These are phyloP conservation scores for Drosophila chauvacae DNA, from an alignment of 1,140 invertebrate species.

Conservation along the genomic window DNA sequence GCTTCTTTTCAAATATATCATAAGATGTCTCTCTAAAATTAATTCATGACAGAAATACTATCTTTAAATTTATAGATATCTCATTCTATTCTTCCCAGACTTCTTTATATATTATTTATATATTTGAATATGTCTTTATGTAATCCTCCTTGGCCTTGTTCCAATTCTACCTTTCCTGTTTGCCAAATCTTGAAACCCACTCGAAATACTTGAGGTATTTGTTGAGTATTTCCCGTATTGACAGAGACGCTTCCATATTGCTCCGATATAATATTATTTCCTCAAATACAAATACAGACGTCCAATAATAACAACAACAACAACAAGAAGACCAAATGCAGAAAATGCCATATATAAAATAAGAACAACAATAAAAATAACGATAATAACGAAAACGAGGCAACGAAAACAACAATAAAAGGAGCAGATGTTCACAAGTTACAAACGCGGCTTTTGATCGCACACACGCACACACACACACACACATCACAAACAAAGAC, in stretches of 20 bases:
- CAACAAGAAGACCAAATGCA: slow-evolving; percentile 36
- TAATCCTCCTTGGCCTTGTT: slow-evolving; percentile 14
- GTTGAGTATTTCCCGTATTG: slow-evolving; percentile 25
- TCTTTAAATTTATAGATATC: not conserved
- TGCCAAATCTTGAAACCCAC: slow-evolving; percentile 24
- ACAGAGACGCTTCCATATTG: slow-evolving; percentile 55
- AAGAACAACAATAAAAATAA: slow-evolving; percentile 77
- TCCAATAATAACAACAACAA: slow-evolving; percentile 17
- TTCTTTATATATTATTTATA: not conserved
- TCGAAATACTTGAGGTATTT: slow-evolving; percentile 9
- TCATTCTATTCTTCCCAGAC: no score
- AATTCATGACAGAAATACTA: no score
- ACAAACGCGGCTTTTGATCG: slow-evolving; percentile 68
- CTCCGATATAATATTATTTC: slow-evolving; percentile 35
- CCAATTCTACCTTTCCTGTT: slow-evolving; percentile 2
- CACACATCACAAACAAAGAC: slow-evolving; percentile 19
- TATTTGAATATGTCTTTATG: no score
- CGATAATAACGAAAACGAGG: slow-evolving; percentile 77
- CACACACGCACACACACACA: slow-evolving; percentile 40
- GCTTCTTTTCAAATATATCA: no score
- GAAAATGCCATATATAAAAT: slow-evolving; percentile 52
- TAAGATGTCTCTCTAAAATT: no score
- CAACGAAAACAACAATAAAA: slow-evolving; percentile 69
- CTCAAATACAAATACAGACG: slow-evolving; percentile 49
- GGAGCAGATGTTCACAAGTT: slow-evolving; percentile 84